Base-by-base conservation (phyloP, 2,797 vertebrate species). In the Oreochromis grahami region DNA sequence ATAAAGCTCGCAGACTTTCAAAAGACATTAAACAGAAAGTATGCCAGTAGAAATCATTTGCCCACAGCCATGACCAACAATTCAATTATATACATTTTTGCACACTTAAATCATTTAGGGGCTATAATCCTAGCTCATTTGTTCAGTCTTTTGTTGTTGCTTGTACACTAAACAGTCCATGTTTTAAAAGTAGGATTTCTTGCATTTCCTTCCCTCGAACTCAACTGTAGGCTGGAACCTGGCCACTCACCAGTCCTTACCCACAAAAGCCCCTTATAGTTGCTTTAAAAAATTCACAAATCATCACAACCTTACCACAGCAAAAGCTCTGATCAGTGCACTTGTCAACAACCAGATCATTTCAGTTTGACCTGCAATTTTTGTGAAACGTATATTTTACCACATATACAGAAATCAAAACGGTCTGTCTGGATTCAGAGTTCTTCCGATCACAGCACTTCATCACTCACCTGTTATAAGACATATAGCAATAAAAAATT, bases 291-390 rank as follows among this genome's bases (percentile, higher is more conserved):
- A 48, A 48, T 11, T 81, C 63, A 80, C 83, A 85, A 79, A 83
- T 92, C 78, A 79, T 82, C 84, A 77, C 74, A 14, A 4, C 74
- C 21, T 56, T 2, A 80, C 87, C 84, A 15, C 87, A 87, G 48
- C 43, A 70, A 82, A 78, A 26, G 45, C 14, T 78, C 79, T 76
- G 81, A 89, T 89, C 82, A 89, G n/a, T 77, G 53, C 77, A 43
- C 84, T 55, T 85, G 79, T 90, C 89, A 85, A 41, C 91, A 53
- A 38, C 21, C 36, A 81, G 68, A 43, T 92, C 81, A 81, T 58
- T 77, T 6, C 2, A 52, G 41, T 8, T 26, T 76, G 24, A 79
- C 24, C 76, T 51, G 6, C 21, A 34, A 41, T 11, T 83, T 84
- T 58, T 15, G 11, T 41, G 45, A 65, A 72, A 34, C 76, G 78